Percentiles rank a stretch among this genome's conserved stretches.
These are phyloP conservation scores for Melanotaenia boesemani DNA, from an alignment of 2,797 vertebrate genomes.

Conservation along the genomic window DNA sequence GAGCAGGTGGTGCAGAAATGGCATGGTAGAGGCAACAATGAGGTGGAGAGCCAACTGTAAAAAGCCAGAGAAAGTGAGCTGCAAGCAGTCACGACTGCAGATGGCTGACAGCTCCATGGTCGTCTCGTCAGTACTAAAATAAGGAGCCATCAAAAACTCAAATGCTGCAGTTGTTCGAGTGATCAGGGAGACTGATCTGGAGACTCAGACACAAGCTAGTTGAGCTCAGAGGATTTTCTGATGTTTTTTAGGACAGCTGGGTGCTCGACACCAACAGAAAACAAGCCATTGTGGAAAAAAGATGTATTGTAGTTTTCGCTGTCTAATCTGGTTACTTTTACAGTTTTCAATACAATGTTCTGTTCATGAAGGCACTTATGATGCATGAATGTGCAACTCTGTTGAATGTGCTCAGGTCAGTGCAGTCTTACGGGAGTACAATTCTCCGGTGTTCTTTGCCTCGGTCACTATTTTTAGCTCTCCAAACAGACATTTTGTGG, in stretches of 20 bases:
- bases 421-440: slow-evolving; percentile 53
- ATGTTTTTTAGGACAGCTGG: slow-evolving; percentile 21
- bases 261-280: slow-evolving; percentile 8
- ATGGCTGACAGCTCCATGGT: slow-evolving; percentile 28
- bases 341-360: neutral
- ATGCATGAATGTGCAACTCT: slow-evolving; percentile 24
- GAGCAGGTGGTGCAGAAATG: slow-evolving; percentile 36
- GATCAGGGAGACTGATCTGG: slow-evolving; percentile 23
- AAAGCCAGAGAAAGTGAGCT: slow-evolving; percentile 36
- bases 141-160: slow-evolving; percentile 31
- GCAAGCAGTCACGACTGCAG: slow-evolving; percentile 43
- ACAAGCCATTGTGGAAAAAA: slow-evolving; percentile 20
- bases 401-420: slow-evolving; percentile 47
- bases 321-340: slow-evolving; percentile 21
- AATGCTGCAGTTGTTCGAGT: slow-evolving; percentile 29
- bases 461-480: slow-evolving; percentile 71
- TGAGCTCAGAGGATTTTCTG: slow-evolving; percentile 26
- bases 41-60: slow-evolving; percentile 25
- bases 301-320: slow-evolving; percentile 6
- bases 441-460: slow-evolving; percentile 49
- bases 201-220: slow-evolving; percentile 16
- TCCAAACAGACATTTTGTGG: slow-evolving; percentile 60
- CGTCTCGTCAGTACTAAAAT: slow-evolving; percentile 24
- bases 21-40: slow-evolving; percentile 34
- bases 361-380: slow-evolving; percentile 5